These are phyloP conservation scores for Xiphophorus hellerii DNA, from an alignment of 2,113 vertebrate species.

Conservation along the genomic window DNA sequence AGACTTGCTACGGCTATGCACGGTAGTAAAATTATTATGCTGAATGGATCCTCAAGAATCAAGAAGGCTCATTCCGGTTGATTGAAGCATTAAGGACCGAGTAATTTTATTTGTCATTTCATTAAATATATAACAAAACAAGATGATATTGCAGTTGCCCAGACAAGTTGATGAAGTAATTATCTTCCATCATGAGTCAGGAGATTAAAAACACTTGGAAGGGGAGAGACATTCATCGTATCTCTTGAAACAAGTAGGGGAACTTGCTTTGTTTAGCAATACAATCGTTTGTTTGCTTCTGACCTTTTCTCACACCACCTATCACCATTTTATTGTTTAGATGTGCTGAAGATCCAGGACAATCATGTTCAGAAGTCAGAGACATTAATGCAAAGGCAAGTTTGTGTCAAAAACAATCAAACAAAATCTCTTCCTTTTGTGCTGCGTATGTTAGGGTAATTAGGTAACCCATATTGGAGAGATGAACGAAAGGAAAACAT, in stretches of 20 bases:
- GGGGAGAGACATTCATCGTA: neutral
- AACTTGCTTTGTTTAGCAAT: too few relatives aligned
- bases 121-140: conserved; percentile 2
- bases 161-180: neutral
- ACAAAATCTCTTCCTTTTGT: too few relatives aligned
- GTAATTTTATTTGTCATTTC: neutral
- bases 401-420: too few relatives aligned
- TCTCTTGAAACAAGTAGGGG: neutral
- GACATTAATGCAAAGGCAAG: too few relatives aligned
- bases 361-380: too few relatives aligned
- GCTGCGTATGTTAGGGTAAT: too few relatives aligned
- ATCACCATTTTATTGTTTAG: too few relatives aligned
- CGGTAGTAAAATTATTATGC: neutral
- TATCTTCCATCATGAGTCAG: neutral
- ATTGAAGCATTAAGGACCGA: neutral
- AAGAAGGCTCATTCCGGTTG: neutral
- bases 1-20: neutral
- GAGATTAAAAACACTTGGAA: neutral
- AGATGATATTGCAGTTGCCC: neutral
- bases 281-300: too few relatives aligned
- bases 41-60: neutral
- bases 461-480: too few relatives aligned
- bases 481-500: too few relatives aligned
- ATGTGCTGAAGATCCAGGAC: too few relatives aligned
- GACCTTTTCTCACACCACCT: too few relatives aligned